phyloP scores from a whole-genome alignment of 2,797 vertebrate genomes.

The Rhinella marina region DNA sequence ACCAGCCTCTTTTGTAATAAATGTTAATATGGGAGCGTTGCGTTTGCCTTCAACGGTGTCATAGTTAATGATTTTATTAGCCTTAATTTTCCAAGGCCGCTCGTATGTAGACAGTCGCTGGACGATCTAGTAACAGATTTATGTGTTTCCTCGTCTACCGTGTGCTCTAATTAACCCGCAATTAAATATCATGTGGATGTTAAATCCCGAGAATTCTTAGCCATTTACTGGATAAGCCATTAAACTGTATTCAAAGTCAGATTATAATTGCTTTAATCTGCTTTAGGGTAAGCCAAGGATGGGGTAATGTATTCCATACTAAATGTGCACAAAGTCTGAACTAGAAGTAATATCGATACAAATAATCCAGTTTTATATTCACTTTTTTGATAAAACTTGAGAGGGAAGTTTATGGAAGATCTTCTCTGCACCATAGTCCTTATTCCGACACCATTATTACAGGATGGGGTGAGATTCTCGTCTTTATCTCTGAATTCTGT shows the following conservation, averaged over 20 bases:
- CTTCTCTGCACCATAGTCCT: no score
- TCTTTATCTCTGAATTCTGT: no score
- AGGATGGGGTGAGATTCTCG: no score
- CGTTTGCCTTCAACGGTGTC: background rate
- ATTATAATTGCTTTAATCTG: conserved; percentile 52
- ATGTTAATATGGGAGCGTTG: background rate
- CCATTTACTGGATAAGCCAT: conserved; percentile 34
- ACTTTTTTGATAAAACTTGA: no score
- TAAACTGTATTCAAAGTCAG: conserved; percentile 51
- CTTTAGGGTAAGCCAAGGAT: conserved; percentile 24
- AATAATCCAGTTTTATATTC: no score
- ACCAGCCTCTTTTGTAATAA: background rate
- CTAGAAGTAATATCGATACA: no score
- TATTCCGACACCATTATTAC: no score
- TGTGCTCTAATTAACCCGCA: conserved; percentile 32
- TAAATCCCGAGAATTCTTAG: conserved; percentile 22
- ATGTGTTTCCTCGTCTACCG: background rate
- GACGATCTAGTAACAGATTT: conserved; percentile 4
- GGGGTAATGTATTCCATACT: conserved; percentile 11
- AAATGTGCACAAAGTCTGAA: background rate
- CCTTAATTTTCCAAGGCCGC: background rate
- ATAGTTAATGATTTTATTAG: conserved; percentile 12
- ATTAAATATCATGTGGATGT: conserved; percentile 42
- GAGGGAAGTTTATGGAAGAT: no score
- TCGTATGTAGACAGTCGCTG: background rate